Percentiles rank a stretch among this genome's conserved stretches.
Evolutionary conservation across 2,888 invertebrate genomes (phyloP).

Genomic region (Lasioglossum villosulum): DNA sequence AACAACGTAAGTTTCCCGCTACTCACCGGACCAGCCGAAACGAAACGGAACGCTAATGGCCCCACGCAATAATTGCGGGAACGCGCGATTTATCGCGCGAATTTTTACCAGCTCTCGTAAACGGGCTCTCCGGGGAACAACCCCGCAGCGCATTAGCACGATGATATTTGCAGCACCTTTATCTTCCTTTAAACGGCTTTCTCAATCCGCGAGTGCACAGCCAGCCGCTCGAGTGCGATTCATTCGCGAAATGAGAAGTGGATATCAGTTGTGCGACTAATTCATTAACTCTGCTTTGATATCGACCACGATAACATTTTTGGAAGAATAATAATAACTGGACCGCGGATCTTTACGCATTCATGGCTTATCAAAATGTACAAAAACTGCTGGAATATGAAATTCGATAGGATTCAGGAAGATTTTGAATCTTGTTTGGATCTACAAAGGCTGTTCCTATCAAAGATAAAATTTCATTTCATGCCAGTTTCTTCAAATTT

Average conservation of each 20-base stretch:
- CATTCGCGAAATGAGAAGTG: neutral
- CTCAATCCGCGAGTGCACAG: neutral
- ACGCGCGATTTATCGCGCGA: neutral
- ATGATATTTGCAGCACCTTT: neutral
- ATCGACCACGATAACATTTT: neutral
- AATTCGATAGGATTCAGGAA: no score
- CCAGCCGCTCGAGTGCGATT: neutral
- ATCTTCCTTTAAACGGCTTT: neutral
- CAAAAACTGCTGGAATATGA: no score
- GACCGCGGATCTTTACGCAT: no score
- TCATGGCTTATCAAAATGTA: no score
- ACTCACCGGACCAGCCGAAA: neutral
- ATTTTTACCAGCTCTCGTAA: neutral
- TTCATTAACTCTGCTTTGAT: neutral
- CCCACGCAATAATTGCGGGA: neutral
- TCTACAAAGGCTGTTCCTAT: no score
- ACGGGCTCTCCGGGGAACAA: neutral
- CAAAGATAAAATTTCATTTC: no score
- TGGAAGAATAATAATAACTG: neutral
- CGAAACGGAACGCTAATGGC: neutral
- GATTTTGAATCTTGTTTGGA: no score
- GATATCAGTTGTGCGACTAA: neutral
- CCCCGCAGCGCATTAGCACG: neutral
- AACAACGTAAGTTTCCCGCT: neutral
- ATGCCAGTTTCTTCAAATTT: no score